Conservation (phyloP, 2,888 invertebrate species). For the Tenthredo amoena region DNA sequence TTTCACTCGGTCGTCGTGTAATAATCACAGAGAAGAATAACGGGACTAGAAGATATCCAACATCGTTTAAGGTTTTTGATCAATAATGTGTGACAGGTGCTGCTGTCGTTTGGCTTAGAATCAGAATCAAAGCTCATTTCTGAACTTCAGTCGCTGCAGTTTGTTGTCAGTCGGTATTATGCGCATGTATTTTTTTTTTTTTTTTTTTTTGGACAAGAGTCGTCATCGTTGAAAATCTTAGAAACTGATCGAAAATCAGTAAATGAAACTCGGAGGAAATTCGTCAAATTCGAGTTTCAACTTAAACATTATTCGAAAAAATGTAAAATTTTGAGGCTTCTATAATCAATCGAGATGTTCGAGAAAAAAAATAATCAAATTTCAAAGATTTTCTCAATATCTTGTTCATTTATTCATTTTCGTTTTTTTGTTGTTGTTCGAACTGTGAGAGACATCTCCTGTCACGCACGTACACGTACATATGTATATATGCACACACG, state of each 20-base stretch:
- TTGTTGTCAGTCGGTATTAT: not conserved
- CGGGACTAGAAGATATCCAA: not conserved
- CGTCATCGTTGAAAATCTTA: not conserved
- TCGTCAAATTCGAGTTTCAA: not conserved
- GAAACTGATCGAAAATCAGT: not conserved
- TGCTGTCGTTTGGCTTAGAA: conserved; percentile 12
- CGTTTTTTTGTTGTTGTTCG: not conserved
- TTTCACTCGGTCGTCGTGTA: not conserved
- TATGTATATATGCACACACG: too few species aligned
- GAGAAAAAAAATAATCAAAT: not conserved
- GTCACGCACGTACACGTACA: too few species aligned
- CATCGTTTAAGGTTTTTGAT: not conserved
- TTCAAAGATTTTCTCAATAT: not conserved
- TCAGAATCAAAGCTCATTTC: not conserved
- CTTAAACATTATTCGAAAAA: not conserved
- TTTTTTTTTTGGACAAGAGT: not conserved
- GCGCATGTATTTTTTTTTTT: not conserved
- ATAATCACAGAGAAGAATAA: conserved; percentile 16
- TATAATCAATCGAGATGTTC: not conserved
- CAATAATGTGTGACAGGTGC: conserved; percentile 29
- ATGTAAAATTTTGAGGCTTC: not conserved
- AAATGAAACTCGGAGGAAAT: not conserved
- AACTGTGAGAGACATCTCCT: not conserved
- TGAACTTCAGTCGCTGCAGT: not conserved
- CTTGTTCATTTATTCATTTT: not conserved